phyloP scores from a whole-genome alignment of 2,888 invertebrate species.

The Oscheius onirici region DNA sequence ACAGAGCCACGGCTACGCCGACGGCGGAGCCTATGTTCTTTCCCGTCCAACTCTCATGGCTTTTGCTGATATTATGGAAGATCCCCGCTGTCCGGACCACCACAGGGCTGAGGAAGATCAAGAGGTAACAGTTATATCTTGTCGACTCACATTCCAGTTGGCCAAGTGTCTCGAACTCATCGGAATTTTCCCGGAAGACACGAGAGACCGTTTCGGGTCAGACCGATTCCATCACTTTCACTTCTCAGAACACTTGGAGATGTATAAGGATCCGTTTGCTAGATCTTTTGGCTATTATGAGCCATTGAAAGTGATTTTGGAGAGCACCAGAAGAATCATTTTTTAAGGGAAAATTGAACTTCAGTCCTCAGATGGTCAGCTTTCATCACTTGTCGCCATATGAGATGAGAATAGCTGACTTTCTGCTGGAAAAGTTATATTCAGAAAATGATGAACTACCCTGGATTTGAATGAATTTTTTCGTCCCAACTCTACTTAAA shows the following conservation, averaged over 20 bases:
- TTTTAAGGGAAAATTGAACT: conserved; percentile 47
- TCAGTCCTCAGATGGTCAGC: conserved; percentile 57
- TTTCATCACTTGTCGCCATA: conserved; percentile 65
- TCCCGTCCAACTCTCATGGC: conserved; percentile 46
- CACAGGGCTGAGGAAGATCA: conserved; percentile 67
- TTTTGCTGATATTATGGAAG: conserved; percentile 51
- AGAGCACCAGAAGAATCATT: not conserved
- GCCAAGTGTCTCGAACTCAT: conserved; percentile 57
- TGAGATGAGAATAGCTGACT: conserved; percentile 62
- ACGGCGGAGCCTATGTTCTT: conserved; percentile 60
- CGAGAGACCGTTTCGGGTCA: conserved; percentile 53
- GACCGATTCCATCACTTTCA: conserved; percentile 63
- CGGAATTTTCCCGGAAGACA: conserved; percentile 57
- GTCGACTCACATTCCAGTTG: conserved; percentile 33
- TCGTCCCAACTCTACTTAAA: too few relatives aligned
- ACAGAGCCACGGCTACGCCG: conserved; percentile 52
- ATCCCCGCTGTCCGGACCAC: conserved; percentile 59
- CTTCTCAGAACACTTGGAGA: conserved; percentile 50
- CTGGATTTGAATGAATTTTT: not conserved
- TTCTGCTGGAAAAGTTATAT: conserved; percentile 36
- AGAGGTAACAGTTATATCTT: conserved; percentile 42
- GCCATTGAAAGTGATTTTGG: conserved; percentile 35
- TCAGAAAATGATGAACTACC: too few relatives aligned
- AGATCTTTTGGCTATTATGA: conserved; percentile 49
- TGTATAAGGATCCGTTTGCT: conserved; percentile 45